Conservation (phyloP, 1,140 invertebrate genomes). For the Achroia grisella region DNA sequence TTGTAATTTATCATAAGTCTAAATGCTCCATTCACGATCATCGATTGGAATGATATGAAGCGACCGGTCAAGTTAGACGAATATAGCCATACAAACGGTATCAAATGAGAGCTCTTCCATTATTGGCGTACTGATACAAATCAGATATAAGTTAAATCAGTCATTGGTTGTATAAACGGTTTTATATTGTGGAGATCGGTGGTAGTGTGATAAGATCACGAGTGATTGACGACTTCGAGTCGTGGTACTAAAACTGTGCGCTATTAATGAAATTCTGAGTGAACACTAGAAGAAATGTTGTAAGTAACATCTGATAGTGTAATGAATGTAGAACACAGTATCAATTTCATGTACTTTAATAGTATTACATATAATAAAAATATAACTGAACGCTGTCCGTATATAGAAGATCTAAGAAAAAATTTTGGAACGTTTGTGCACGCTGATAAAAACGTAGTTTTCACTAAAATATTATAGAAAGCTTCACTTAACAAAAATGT, state of each 20-base stretch:
- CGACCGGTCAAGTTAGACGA: constrained; percentile 14
- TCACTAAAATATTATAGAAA: no score
- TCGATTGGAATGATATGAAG: constrained; percentile 35
- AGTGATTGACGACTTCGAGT: constrained; percentile 44
- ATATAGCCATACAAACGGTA: constrained; percentile 4
- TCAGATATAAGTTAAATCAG: constrained; percentile 54
- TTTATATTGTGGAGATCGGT: constrained; percentile 63
- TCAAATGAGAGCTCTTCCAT: constrained; percentile 9
- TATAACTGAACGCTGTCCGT: no score
- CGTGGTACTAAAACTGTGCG: constrained; percentile 22
- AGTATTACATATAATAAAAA: no score
- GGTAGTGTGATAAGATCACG: constrained; percentile 42
- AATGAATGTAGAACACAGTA: no score
- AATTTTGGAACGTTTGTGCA: no score
- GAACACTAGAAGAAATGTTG: neutral
- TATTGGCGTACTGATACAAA: constrained; percentile 40
- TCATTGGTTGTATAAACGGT: constrained; percentile 48
- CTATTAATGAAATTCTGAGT: constrained; percentile 29
- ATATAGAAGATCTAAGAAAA: no score
- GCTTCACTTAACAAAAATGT: no score
- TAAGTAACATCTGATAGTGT: neutral
- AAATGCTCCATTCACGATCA: constrained; percentile 58
- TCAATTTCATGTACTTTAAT: no score
- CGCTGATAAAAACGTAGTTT: no score
- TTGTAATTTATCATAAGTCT: constrained; percentile 61